phyloP scores from a whole-genome alignment of 2,888 invertebrate genomes.

The Drosophila suboccidentalis region DNA sequence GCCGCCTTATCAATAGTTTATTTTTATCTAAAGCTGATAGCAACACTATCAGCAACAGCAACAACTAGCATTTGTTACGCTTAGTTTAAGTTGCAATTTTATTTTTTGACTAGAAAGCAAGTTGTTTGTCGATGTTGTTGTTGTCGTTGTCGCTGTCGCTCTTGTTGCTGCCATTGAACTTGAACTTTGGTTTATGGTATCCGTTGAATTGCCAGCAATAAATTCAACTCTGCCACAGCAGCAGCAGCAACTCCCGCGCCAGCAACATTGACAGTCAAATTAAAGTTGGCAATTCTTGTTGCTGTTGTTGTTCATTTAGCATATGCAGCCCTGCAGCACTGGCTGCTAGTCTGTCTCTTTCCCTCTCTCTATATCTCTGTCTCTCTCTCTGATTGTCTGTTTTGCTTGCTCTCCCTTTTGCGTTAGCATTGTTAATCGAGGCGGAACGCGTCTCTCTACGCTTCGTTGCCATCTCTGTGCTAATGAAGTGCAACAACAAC shows the following conservation, averaged over 20 bases:
- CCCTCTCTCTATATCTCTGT: background rate
- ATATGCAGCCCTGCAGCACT: constrained; percentile 39
- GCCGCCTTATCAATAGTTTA: constrained; percentile 36
- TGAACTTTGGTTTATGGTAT: constrained; percentile 66
- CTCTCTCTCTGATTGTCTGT: constrained; percentile 13
- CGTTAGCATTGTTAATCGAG: constrained; percentile 57
- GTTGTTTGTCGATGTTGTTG: background rate
- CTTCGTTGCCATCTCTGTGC: constrained; percentile 71
- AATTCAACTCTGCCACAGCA: constrained; percentile 50
- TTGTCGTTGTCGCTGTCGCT: constrained; percentile 26
- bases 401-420: constrained; percentile 28
- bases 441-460: constrained; percentile 69
- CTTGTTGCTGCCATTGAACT: constrained; percentile 77
- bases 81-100: constrained; percentile 17
- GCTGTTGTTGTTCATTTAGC: constrained; percentile 44
- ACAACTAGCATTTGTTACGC: constrained; percentile 6
- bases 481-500: constrained; percentile 74
- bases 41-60: constrained; percentile 20
- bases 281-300: constrained; percentile 63
- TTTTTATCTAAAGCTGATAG: constrained; percentile 49
- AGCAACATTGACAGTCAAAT: constrained; percentile 66
- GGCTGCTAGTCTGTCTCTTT: constrained; percentile 5
- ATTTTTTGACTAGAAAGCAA: constrained; percentile 27
- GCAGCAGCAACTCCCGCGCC: constrained; percentile 22
- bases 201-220: constrained; percentile 65